Evolutionary conservation across 2,113 vertebrate genomes (phyloP), one percentile per base, ranked within the genome.

Genomic region (Copsychus sechellarum): DNA sequence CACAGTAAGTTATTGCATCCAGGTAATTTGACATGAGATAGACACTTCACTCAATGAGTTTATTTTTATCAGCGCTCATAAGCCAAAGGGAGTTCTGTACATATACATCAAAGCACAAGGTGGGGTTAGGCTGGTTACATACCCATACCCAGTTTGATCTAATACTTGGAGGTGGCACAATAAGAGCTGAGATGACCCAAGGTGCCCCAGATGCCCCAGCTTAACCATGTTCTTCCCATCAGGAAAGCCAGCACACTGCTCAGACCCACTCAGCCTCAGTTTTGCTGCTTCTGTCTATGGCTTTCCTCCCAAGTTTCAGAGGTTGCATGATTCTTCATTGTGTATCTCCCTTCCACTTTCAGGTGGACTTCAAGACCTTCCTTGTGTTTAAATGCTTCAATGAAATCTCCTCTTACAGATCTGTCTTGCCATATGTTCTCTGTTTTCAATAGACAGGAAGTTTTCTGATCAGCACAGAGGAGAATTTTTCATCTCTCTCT

Each of bases 211-310:
- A 21, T 48, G 21, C 2, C 9, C 34, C 38, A 54, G 26, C 1
- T 38, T 67, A 58, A 16, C 18, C 25, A 24, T 19, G 2, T 18
- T 67, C 21, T 76, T 64, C 40, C 28, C 38, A 47, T 38, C 16
- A 51, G 40, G 25, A 71, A 70, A 29, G 18, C 0, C 0, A 58
- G 17, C 14, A 20, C 0, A 0, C 14, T 48, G 2, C 22, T 86
- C 57, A n/a, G 13, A 33, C 6, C 18, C 40, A 14, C 62, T 60
- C 38, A 45, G 70, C 61, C 38, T 53, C 56, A 33, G 38, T 43
- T 88, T n/a, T 57, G 34, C 18, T 56, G 5, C 25, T 89, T 26
- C 54, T 15, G 0, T 25, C 0, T 0, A 31, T 7, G 66, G 17
- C 17, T 72, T 42, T 47, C 56, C 45, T 79, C 47, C 2, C 26